Base-by-base conservation (phyloP, 1,140 invertebrate species). In the Atopsyche davidsoni region DNA sequence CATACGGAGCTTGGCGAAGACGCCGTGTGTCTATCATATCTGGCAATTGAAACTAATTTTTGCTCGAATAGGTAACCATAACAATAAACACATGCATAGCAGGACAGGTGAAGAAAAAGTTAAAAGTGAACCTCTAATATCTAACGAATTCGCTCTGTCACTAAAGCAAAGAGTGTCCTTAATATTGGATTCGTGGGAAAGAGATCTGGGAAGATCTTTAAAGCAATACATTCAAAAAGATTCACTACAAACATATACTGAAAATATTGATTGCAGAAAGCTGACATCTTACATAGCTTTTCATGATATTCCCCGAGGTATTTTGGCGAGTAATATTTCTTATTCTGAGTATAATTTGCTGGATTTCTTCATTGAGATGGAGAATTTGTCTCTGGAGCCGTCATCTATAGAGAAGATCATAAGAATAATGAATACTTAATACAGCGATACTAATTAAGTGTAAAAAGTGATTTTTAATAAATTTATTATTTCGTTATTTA, bases 41-140 rank as follows among this genome's bases (percentile, higher is more conserved):
- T 85, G 83, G 82, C 83, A 85, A 62, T 70, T 83, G 14, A 83
- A 82, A 57, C 65, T 85, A 3, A 61, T 83, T 2, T 64, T 72
- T 6, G 69, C 73, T 3, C 75, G 76, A 53, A 69, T 75, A 16
- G 69, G 69, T 39, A 62, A 60, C 13, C 58, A 64, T 55, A 63
- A 64, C 40, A 47, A 34, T 17, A 57, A 57, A 7, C 39, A 14
- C 23, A 35, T 9, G 9, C 13, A 39, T 24, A 46, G 25, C 42
- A 10, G 11, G 34, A 31, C 28, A 14, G 46, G 1, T 35, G 46
- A 28, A 53, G 60, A 64, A 17, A 48, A 40, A 17, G 6, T 24
- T 1, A 43, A 53, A 17, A 60, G 50, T 32, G 67, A 70, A 21
- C 65, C 69, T 0, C 48, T 70, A 3, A 62, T 70, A n/a, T 72